A percentile compares a stretch with the other conserved stretches of the same genome.
These are phyloP conservation scores for Smutsia gigantea DNA, from an alignment of 2,797 vertebrate species.

Conservation along the genomic window DNA sequence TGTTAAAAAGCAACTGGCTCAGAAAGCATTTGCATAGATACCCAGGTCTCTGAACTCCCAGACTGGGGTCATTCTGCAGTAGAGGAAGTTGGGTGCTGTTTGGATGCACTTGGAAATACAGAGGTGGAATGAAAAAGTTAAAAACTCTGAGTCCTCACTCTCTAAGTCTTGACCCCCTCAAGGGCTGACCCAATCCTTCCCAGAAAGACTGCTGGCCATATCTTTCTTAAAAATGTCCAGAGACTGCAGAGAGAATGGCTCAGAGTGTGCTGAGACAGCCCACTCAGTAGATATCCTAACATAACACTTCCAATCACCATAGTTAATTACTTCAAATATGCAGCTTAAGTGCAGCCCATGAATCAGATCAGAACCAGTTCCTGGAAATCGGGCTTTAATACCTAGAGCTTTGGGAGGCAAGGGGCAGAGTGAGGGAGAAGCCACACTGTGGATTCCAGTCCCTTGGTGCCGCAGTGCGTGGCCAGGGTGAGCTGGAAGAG, in stretches of 20 bases:
- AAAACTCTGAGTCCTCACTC: neutral
- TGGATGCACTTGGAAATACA: neutral
- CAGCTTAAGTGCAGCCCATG: conserved; percentile 43
- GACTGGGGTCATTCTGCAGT: neutral
- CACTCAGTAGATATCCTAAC: neutral
- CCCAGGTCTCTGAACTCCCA: neutral
- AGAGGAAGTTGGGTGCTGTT: neutral
- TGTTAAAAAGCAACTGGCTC: neutral
- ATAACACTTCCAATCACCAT: neutral
- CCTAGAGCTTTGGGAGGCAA: neutral
- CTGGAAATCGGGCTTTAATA: neutral
- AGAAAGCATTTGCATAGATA: neutral
- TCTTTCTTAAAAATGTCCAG: neutral
- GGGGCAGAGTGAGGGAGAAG: neutral
- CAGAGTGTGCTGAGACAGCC: neutral
- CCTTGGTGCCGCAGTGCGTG: fast-evolving
- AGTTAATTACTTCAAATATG: conserved; percentile 56
- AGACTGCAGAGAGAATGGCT: neutral
- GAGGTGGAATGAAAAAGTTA: neutral
- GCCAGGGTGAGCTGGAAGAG: neutral
- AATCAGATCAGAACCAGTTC: conserved; percentile 48
- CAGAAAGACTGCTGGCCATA: neutral
- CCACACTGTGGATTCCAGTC: neutral
- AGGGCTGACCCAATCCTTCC: neutral
- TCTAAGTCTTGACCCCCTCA: neutral